phyloP scores from a whole-genome alignment of 2,113 vertebrate genomes.

The Neodontobutis hainanensis region DNA sequence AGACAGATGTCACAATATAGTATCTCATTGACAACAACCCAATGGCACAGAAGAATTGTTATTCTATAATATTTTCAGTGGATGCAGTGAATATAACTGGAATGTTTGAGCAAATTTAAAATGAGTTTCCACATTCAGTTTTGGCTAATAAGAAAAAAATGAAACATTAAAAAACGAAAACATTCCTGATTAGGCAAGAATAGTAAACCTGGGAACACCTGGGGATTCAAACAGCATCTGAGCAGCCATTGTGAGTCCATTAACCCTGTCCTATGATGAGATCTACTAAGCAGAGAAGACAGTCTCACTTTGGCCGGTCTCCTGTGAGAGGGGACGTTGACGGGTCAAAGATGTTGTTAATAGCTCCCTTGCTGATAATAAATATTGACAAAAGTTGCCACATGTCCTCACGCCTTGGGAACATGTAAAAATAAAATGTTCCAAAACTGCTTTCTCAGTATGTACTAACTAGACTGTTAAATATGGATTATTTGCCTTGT shows the following conservation, averaged over 20 bases:
- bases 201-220: slow-evolving; percentile 26
- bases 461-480: no score
- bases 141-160: not conserved
- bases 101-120: no score
- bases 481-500: no score
- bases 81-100: no score
- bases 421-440: not conserved
- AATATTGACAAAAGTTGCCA: slow-evolving; percentile 5
- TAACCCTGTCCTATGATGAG: slow-evolving; percentile 34
- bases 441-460: no score
- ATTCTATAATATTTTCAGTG: no score
- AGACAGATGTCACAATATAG: no score
- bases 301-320: slow-evolving; percentile 24
- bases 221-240: slow-evolving; percentile 27
- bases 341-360: slow-evolving; percentile 6
- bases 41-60: no score
- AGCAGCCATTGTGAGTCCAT: slow-evolving; percentile 21
- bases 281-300: slow-evolving; percentile 24
- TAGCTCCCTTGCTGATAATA: slow-evolving; percentile 6
- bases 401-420: slow-evolving; percentile 2
- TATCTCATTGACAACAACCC: no score
- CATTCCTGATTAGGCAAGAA: no score
- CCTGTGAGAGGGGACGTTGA: slow-evolving; percentile 20
- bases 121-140: slow-evolving; percentile 26
- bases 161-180: no score